Evolutionary conservation across 1,140 invertebrate species (phyloP).

Genomic region (Micrasema longulum): DNA sequence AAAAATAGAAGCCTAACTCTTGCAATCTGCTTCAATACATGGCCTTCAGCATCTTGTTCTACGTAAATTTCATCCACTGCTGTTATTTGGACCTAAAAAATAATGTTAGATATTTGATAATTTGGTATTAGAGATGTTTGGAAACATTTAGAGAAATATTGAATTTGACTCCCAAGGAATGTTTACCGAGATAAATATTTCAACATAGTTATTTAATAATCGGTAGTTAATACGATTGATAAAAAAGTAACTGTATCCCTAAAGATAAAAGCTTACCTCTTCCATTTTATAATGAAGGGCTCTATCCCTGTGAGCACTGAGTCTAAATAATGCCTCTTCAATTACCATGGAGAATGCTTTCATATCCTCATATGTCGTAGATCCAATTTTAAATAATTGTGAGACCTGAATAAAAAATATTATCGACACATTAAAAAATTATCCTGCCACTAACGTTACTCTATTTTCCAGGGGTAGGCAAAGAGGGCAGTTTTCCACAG

Average conservation of each 20-base stretch:
- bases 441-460: neutral
- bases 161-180: neutral
- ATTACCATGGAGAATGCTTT: constrained; percentile 90
- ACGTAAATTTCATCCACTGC: constrained; percentile 97
- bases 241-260: too few species aligned
- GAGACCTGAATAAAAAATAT: constrained; percentile 75
- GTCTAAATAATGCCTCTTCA: constrained; percentile 90
- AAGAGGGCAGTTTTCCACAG: too few species aligned
- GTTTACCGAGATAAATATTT: too few species aligned
- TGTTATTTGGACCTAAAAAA: constrained; percentile 83
- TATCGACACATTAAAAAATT: neutral
- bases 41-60: constrained; percentile 89
- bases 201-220: too few species aligned
- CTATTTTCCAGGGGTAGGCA: too few species aligned
- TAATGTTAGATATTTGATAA: too few species aligned
- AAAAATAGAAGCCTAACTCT: constrained; percentile 95
- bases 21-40: constrained; percentile 92
- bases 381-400: constrained; percentile 96
- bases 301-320: constrained; percentile 86
- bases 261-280: constrained; percentile 77
- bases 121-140: neutral
- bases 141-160: neutral
- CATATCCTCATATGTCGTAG: constrained; percentile 89
- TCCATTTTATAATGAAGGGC: constrained; percentile 97
- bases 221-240: too few species aligned